Percentiles rank a stretch among this genome's conserved stretches.
Evolutionary conservation across 2,888 invertebrate genomes (phyloP).

Genomic region (Euphydryas editha): DNA sequence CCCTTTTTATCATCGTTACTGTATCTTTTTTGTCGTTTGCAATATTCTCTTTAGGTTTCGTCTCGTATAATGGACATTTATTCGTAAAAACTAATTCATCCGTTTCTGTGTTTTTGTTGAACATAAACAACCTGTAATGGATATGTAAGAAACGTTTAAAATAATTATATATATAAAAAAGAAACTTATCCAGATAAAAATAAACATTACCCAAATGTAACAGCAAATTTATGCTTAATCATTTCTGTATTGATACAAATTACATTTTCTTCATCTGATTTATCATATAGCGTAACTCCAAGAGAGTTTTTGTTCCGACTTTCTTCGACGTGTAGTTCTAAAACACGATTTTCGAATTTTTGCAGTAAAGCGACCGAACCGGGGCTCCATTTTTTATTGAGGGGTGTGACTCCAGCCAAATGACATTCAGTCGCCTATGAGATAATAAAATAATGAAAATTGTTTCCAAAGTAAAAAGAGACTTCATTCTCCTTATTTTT

Average conservation of each 20-base stretch:
- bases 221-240: slow-evolving; percentile 70
- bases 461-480: not conserved
- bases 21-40: slow-evolving; percentile 33
- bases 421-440: slow-evolving; percentile 70
- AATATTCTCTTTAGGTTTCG: slow-evolving; percentile 40
- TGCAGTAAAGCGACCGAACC: slow-evolving; percentile 63
- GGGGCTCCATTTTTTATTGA: slow-evolving; percentile 67
- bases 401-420: slow-evolving; percentile 69
- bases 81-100: slow-evolving; percentile 59
- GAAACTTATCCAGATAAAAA: not conserved
- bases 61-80: slow-evolving; percentile 53
- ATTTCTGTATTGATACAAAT: slow-evolving; percentile 70
- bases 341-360: slow-evolving; percentile 49
- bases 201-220: slow-evolving; percentile 65
- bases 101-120: slow-evolving; percentile 55
- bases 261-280: slow-evolving; percentile 52
- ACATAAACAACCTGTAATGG: slow-evolving; percentile 60
- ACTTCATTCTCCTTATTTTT: no score
- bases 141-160: not conserved
- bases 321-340: slow-evolving; percentile 67
- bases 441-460: not conserved
- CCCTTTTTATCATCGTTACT: slow-evolving; percentile 53
- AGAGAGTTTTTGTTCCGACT: slow-evolving; percentile 56
- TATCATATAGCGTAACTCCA: slow-evolving; percentile 65
- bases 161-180: not conserved